Conservation (phyloP, 2,888 invertebrate species). For the Volucella bombylans region DNA sequence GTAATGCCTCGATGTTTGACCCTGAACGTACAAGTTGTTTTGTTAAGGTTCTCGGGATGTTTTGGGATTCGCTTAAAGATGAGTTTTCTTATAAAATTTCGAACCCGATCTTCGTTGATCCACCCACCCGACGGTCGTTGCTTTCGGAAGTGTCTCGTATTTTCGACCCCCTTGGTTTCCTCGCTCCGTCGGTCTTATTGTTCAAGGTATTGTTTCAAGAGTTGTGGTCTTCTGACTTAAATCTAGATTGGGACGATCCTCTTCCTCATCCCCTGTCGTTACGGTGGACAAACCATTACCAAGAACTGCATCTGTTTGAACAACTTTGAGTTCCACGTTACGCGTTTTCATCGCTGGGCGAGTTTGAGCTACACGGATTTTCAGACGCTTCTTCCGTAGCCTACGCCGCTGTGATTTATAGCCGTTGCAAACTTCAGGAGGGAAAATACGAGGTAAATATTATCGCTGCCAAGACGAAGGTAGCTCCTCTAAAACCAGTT, state of each 20-base stretch:
- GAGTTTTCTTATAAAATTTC: too few species aligned
- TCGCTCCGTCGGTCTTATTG: too few species aligned
- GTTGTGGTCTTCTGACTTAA: neutral
- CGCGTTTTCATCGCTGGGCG: neutral
- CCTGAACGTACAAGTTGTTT: too few species aligned
- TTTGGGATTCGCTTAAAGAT: too few species aligned
- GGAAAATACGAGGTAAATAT: too few species aligned
- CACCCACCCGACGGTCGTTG: too few species aligned
- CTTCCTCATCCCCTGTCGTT: slow-evolving; percentile 31
- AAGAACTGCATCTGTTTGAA: slow-evolving; percentile 24
- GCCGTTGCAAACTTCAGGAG: slow-evolving; percentile 8
- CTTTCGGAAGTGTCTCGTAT: too few species aligned
- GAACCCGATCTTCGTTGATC: slow-evolving; percentile 22
- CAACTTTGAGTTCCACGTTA: slow-evolving; percentile 32
- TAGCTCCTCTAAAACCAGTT: slow-evolving; percentile 27
- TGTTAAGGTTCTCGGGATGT: too few species aligned
- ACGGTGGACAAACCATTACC: slow-evolving; percentile 26
- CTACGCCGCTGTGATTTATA: slow-evolving; percentile 35
- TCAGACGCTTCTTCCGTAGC: slow-evolving; percentile 40
- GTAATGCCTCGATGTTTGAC: too few species aligned
- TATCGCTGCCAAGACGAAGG: slow-evolving; percentile 2
- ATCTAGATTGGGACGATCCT: slow-evolving; percentile 61
- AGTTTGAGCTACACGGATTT: slow-evolving; percentile 34
- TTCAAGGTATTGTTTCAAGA: too few species aligned
- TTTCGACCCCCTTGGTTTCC: too few species aligned